Conservation (phyloP, 2,888 invertebrate species). For the Dicyrtoma fusca region DNA sequence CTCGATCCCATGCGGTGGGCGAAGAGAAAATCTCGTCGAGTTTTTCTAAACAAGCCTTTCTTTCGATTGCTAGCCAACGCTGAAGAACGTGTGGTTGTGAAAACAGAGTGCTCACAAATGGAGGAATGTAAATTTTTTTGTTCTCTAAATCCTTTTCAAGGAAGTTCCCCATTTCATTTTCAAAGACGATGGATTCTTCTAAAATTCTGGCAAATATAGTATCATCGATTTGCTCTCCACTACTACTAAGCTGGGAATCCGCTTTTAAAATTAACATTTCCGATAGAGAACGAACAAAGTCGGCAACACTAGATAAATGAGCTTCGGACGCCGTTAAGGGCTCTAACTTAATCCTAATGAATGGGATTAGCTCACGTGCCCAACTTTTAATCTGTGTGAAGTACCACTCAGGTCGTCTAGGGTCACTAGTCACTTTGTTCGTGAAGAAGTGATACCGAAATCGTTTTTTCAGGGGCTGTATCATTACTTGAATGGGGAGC, state of each 20-base stretch:
- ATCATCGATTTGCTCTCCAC: constrained; percentile 43
- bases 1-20: constrained; percentile 52
- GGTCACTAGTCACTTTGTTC: constrained; percentile 50
- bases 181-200: constrained; percentile 52
- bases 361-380: constrained; percentile 51
- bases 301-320: constrained; percentile 47
- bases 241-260: constrained; percentile 44
- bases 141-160: constrained; percentile 39
- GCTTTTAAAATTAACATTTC: constrained; percentile 52
- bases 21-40: constrained; percentile 55
- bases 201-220: constrained; percentile 51
- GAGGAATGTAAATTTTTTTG: constrained; percentile 46
- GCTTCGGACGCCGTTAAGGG: constrained; percentile 43
- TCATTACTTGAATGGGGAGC: constrained; percentile 50
- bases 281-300: constrained; percentile 49
- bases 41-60: constrained; percentile 46
- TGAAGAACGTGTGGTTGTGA: constrained; percentile 51
- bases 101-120: constrained; percentile 52
- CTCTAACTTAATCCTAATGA: constrained; percentile 49
- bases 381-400: constrained; percentile 55
- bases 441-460: constrained; percentile 54
- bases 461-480: constrained; percentile 49
- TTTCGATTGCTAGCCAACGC: constrained; percentile 52
- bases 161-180: constrained; percentile 49
- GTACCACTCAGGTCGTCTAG: constrained; percentile 54